These are phyloP conservation scores for Gymnocheta viridis DNA, from an alignment of 2,888 invertebrate species.

Conservation along the genomic window DNA sequence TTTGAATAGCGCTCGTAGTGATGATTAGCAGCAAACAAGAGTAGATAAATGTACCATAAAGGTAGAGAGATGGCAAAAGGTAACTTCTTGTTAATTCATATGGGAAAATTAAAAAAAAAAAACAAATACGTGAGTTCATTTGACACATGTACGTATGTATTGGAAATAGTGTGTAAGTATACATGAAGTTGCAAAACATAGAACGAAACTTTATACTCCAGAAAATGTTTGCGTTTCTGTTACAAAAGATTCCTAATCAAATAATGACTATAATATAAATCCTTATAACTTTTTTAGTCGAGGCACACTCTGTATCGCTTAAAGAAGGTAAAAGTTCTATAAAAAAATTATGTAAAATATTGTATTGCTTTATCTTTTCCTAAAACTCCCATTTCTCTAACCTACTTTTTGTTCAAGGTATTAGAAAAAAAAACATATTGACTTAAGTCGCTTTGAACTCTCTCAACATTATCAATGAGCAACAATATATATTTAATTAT, in stretches of 20 bases:
- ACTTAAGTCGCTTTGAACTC: too few species aligned
- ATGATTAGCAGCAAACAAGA: slow-evolving; percentile 52
- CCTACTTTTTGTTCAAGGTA: too few species aligned
- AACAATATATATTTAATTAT: too few species aligned
- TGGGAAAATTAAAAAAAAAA: slow-evolving; percentile 34
- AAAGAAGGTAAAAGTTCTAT: neutral
- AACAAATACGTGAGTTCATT: slow-evolving; percentile 68
- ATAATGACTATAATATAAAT: neutral
- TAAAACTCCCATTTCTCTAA: too few species aligned
- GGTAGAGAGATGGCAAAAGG: slow-evolving; percentile 46
- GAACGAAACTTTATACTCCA: neutral
- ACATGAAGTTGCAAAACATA: neutral
- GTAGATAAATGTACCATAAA: slow-evolving; percentile 8
- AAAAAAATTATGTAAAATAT: too few species aligned
- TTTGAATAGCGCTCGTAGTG: slow-evolving; percentile 9
- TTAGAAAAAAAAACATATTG: too few species aligned
- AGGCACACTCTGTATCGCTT: neutral
- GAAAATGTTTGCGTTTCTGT: neutral
- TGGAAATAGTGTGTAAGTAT: neutral
- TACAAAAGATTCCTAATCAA: neutral
- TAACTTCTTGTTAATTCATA: slow-evolving; percentile 61
- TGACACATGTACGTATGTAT: slow-evolving; percentile 39
- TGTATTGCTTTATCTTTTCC: too few species aligned
- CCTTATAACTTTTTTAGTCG: neutral
- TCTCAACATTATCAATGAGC: too few species aligned